Evolutionary conservation across 2,113 vertebrate species (phyloP).

Genomic region (Xiphophorus hellerii): DNA sequence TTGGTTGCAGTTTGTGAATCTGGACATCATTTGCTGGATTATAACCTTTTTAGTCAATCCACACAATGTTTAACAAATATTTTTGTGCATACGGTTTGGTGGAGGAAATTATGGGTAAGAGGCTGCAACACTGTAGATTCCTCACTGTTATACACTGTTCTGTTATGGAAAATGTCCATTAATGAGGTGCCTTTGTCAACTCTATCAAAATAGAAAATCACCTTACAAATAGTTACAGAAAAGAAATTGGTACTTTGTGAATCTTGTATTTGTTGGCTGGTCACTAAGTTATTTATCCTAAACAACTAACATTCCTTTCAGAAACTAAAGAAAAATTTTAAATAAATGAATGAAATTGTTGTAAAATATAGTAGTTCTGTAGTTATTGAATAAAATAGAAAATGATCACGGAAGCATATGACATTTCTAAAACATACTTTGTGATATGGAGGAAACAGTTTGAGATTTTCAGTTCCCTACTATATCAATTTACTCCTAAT

Average conservation of each 20-base stretch:
- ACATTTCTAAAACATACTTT: no score
- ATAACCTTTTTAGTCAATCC: constrained; percentile 7
- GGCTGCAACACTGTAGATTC: constrained; percentile 2
- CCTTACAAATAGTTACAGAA: constrained; percentile 7
- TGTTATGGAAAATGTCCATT: constrained; percentile 28
- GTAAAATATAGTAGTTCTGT: not conserved
- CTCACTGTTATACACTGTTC: constrained; percentile 25
- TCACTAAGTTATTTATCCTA: constrained; percentile 1
- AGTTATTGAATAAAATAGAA: not conserved
- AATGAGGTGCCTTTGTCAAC: constrained; percentile 64
- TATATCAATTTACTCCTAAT: no score
- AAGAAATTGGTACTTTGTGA: constrained; percentile 11
- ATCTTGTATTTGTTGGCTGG: constrained; percentile 13
- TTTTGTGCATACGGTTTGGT: constrained; percentile 9
- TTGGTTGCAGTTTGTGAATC: not conserved
- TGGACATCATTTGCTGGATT: constrained; percentile 3
- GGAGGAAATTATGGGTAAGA: constrained; percentile 2
- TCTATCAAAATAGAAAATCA: not conserved
- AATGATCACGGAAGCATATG: no score
- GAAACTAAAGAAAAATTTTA: not conserved
- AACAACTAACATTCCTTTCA: not conserved
- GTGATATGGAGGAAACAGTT: no score
- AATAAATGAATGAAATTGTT: not conserved
- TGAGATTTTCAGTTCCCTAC: no score
- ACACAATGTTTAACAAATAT: constrained; percentile 52